Percentiles rank a stretch among this genome's conserved stretches.
Conservation (phyloP, 2,113 vertebrate genomes). For the Phoenicopterus ruber region DNA sequence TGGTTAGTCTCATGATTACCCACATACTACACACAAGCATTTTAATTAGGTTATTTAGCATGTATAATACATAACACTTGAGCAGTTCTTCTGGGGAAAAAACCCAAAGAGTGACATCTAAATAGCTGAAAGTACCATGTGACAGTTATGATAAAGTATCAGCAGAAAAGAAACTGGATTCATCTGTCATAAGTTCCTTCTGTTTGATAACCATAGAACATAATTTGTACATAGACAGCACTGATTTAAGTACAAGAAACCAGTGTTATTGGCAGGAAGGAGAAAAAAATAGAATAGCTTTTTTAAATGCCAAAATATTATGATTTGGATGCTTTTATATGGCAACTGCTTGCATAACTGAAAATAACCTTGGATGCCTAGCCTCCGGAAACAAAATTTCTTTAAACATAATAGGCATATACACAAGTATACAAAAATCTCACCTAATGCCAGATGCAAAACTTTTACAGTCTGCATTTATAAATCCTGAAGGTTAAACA, state of each 20-base stretch:
- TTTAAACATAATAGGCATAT: background rate
- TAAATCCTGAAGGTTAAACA: constrained; percentile 8
- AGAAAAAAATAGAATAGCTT: constrained; percentile 10
- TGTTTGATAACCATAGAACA: constrained; percentile 44
- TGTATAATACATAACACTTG: constrained; percentile 34
- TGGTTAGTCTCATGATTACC: background rate
- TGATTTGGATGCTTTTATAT: background rate
- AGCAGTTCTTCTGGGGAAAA: background rate
- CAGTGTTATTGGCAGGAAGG: background rate
- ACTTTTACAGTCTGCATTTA: background rate
- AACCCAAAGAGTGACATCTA: background rate
- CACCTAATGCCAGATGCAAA: background rate
- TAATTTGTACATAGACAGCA: background rate
- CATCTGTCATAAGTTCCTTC: constrained; percentile 21
- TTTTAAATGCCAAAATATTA: constrained; percentile 11
- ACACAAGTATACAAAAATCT: background rate
- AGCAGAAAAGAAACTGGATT: constrained; percentile 26
- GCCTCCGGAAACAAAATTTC: background rate
- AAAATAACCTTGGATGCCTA: background rate
- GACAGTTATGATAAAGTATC: constrained; percentile 24
- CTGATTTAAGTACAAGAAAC: constrained; percentile 29
- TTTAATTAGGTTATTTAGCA: constrained; percentile 52
- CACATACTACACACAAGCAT: constrained; percentile 4
- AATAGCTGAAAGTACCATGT: constrained; percentile 18
- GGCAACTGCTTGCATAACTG: background rate